Evolutionary conservation across 2,797 vertebrate species (phyloP), one percentile per base, ranked within the genome.

Genomic region (Neosalanx taihuensis): DNA sequence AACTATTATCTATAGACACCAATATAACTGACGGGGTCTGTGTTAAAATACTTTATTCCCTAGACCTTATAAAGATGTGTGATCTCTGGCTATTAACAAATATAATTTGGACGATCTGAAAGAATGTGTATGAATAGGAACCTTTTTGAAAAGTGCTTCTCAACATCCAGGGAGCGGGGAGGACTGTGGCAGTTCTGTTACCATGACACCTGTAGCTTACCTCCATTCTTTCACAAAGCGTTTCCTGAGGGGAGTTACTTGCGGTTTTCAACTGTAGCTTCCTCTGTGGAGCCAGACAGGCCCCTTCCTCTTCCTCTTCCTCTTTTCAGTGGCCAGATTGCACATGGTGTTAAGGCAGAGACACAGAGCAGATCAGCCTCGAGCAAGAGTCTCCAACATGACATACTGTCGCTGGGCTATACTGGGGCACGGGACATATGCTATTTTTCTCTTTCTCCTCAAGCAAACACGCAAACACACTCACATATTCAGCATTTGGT

Each of bases 191-290:
- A 74, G 74, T 68, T 26, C 64, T 20, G 72, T 80, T 74, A 66
- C 75, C 64, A 80, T 81, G 71, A 73, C 74, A 75, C 66, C 76
- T 66, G 18, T 67, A 31, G 26, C 65, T 67, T 67, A 59, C 59
- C 23, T 15, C 9, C 3, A 37, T 72, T 30, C 6, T 13, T 13
- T 57, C 17, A 49, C 73, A 60, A 51, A 60, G 71, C 66, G 67
- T 65, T 73, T 73, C 71, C 75, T 62, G 67, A 17, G 23, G 13
- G 56, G 10, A 46, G 13, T 71, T 35, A 61, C 53, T 69, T 37
- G 49, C 58, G 64, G 35, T 72, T 65, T 64, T 53, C 58, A 69
- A 69, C 73, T 61, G 61, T 72, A 66, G 66, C 66, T 74, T 74
- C 70, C 70, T 79, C 64, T 76, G 56, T 64, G 3, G 20, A 20